Base-by-base conservation (phyloP, 2,888 invertebrate genomes). In the Drosophila tanythrix region DNA sequence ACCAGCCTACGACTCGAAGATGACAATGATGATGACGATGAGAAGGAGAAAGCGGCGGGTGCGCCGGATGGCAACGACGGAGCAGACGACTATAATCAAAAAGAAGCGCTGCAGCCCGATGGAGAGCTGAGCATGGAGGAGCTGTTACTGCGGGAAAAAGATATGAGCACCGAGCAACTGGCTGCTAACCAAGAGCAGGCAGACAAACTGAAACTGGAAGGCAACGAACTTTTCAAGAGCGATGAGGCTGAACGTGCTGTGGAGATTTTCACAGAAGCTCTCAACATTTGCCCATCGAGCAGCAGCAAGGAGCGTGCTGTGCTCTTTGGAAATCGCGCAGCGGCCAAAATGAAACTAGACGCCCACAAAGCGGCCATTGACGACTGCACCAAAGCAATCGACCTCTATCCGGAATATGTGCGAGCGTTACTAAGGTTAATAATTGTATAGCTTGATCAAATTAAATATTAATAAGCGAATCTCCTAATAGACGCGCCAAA, bases 361-460 rank as follows among this genome's bases (percentile, higher is more conserved):
- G 94, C 95, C 48, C 95, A 96, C 71, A 94, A 95, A 56, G 94
- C 95, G 21, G 98, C 98, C 0, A 95, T 97, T 66, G 95, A 95
- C 61, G 99, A 99, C 92, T 99, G 98, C 92, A 95, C 95, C 0
- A 96, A 96, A 93, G 96, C 99, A 0, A 94, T 99, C 58, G 96
- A 97, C 90, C 93, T 98, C 66, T 97, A 99, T 93, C 95, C 96
- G 0, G 95, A 94, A 61, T 99, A 99, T 92, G 84, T 97, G 0
- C 97, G 97, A 90, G 98, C 97, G 0, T 96, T 96, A 84, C 91
- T 96, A 51, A 94, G 96, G 95, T 93, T 21, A 69, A 76, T 59
- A 58, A n/a, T 2, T 13, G 4, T 8, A 5, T 4, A 38, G 6
- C 6, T n/a, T n/a, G 13, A 0, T 3, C 0, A 7, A 18, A 4